Evolutionary conservation across 2,888 invertebrate species (phyloP), one percentile per base, ranked within the genome.

Genomic region (Coelopa pilipes): DNA sequence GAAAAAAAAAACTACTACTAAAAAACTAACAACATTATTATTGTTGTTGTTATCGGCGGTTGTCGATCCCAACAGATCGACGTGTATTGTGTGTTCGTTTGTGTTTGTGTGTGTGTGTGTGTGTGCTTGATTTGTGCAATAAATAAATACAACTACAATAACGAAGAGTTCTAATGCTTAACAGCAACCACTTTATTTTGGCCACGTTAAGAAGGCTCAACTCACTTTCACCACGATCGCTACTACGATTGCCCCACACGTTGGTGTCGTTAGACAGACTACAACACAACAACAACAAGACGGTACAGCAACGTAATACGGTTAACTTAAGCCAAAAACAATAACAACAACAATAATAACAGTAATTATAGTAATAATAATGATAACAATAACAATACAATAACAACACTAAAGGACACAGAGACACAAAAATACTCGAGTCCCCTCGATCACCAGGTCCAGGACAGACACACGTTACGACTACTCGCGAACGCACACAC

Each of bases 191-290:
- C n/a, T n/a, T 34, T 34, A 7, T 34, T 34, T 34, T 34, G 34
- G 34, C 34, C 34, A 34, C 2, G 34, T 34, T 34, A 34, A 34
- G 34, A 34, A 34, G 34, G 34, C 34, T 34, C 34, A 34, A 34
- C 53, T 68, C 24, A 68, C 53, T 68, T 34, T 53, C 66, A 67
- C 66, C 50, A 67, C 50, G 19, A 17, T n/a, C 34, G 21, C 15
- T 67, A 24, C 45, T 34, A 34, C 34, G 34, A 34, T n/a, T 55
- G 24, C 67, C 67, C 67, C 53, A 53, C 46, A 47, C 45, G 46
- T 45, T 46, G 63, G 63, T 46, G 34, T 24, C 45, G 19, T 63
- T 9, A 47, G 46, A 15, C 53, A 65, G 10, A 65, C 17, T 17
- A n/a, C 7, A 65, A 17, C 45, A n/a, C 7, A 65, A 17, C 45